Conservation (phyloP, 2,113 vertebrate species). For the human region DNA sequence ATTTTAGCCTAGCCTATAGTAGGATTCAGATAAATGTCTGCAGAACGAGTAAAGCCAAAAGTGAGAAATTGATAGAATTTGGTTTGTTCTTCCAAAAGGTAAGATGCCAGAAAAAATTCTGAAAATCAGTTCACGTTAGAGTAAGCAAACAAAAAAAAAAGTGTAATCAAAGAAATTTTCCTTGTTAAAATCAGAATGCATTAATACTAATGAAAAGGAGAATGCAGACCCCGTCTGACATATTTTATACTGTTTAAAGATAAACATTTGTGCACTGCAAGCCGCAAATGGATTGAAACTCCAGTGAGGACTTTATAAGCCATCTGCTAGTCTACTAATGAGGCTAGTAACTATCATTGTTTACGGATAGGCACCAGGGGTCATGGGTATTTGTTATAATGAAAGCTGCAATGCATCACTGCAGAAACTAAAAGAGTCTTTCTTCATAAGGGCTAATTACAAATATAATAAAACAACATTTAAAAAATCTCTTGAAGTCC, state of each 20-base stretch:
- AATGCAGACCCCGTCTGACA: conserved; percentile 80
- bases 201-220: conserved; percentile 81
- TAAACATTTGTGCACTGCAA: conserved; percentile 84
- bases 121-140: conserved; percentile 48
- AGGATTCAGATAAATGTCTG: background rate
- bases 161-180: conserved; percentile 59
- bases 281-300: conserved; percentile 84
- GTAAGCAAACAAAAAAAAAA: conserved; percentile 48
- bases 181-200: conserved; percentile 78
- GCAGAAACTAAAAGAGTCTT: conserved; percentile 79
- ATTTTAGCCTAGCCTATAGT: background rate
- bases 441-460: conserved; percentile 83
- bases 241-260: conserved; percentile 82
- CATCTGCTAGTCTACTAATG: conserved; percentile 89
- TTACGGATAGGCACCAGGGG: conserved; percentile 86
- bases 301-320: conserved; percentile 86
- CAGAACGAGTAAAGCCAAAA: conserved; percentile 40
- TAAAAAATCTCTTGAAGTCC: conserved; percentile 77
- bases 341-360: conserved; percentile 86
- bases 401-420: conserved; percentile 82
- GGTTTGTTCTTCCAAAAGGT: conserved; percentile 34
- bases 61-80: conserved; percentile 15
- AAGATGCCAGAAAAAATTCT: conserved; percentile 1
- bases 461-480: conserved; percentile 83
- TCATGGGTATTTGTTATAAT: conserved; percentile 84